phyloP scores from a whole-genome alignment of 2,113 vertebrate species.

The Condylura cristata region DNA sequence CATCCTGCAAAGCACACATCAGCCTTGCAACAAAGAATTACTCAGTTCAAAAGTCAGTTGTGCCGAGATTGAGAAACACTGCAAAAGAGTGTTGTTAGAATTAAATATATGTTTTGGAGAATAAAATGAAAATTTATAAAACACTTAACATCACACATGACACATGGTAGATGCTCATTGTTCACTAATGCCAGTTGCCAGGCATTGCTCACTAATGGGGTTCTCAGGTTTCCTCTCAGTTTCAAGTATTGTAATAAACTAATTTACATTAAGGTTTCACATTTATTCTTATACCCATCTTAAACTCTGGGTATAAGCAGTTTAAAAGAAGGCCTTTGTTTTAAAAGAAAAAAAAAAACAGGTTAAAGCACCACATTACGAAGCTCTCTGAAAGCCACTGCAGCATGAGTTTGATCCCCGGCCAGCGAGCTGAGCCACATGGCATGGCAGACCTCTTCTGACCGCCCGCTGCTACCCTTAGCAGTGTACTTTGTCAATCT shows the following conservation, averaged over 20 bases:
- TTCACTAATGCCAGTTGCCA: neutral
- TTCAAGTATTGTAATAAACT: neutral
- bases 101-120: neutral
- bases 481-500: no score
- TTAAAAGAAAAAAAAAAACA: no score
- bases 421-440: no score
- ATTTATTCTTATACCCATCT: neutral
- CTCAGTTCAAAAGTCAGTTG: neutral
- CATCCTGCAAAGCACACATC: neutral
- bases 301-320: no score
- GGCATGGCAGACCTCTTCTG: no score
- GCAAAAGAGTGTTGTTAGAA: neutral
- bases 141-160: neutral
- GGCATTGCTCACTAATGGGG: neutral
- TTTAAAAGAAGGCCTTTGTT: neutral
- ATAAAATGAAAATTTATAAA: constrained; percentile 4
- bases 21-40: neutral
- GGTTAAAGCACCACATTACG: no score
- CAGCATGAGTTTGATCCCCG: no score
- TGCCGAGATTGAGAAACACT: neutral
- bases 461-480: no score
- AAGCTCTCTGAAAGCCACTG: no score
- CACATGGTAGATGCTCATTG: neutral
- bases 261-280: neutral
- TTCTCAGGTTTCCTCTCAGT: neutral